Evolutionary conservation across 1,140 invertebrate species (phyloP), one percentile per base, ranked within the genome.

Genomic region (Euwallacea similis): DNA sequence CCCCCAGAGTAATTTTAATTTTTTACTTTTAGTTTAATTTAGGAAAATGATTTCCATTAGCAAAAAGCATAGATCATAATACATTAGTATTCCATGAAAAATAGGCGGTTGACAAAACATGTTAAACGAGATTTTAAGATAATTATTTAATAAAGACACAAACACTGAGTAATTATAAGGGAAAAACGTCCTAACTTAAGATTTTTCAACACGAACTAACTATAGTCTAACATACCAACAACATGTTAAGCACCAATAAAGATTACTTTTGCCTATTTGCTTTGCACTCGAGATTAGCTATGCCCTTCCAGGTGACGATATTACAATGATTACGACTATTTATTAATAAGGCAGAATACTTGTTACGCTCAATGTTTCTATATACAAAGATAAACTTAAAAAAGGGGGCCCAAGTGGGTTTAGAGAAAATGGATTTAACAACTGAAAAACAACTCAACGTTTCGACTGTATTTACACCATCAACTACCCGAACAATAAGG

Each of bases 171-270:
- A 33, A 33, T 33, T 33, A 33, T 33, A 33, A 33, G 21, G 46
- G 13, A 50, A 10, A 50, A 50, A 50, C 46, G 6, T 50, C 46
- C 6, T 50, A 50, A 50, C 9, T 13, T 50, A 13, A n/a, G 9
- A 50, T 2, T 7, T 50, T 50, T 33, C 21, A 33, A 33, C 21
- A 33, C 21, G 46, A 50, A 50, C 6, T 11, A 10, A 50, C 13
- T 13, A 10, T 50, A 50, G 13, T 11, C 46, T 50, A 50, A 10
- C 46, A 50, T 50, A 50, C 9, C 6, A 50, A 50, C 46, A 33
- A 13, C 46, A 13, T 50, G 46, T 50, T 50, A 50, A 50, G 46
- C 46, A 50, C 46, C 46, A 50, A 50, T 50, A 50, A 50, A 13
- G 46, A 50, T 13, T 10, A 50, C 46, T 50, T 50, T 50, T 50